Evolutionary conservation across 2,113 vertebrate species (phyloP).

Genomic region (Ictidomys tridecemlineatus): DNA sequence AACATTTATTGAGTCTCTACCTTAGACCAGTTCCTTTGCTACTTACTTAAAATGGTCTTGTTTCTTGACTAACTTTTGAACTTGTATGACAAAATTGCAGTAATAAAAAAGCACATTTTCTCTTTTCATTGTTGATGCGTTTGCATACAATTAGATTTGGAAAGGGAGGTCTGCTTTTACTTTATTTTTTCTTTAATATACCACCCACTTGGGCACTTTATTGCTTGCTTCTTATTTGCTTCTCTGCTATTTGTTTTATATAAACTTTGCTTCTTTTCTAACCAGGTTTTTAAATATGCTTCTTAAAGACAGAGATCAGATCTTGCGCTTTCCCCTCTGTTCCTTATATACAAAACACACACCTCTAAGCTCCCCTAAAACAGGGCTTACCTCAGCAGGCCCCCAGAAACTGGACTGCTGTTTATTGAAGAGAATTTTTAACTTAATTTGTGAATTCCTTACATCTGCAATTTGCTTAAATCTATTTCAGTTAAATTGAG

Average conservation of each 20-base stretch:
- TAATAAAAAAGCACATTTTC: slow-evolving; percentile 10
- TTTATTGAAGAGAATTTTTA: background rate
- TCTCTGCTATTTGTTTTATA: background rate
- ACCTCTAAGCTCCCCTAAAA: background rate
- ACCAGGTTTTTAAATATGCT: background rate
- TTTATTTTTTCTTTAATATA: background rate
- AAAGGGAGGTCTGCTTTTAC: background rate
- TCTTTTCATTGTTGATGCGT: background rate
- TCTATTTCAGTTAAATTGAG: slow-evolving; percentile 29
- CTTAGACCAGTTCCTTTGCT: background rate
- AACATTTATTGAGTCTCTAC: background rate
- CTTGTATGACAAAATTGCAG: slow-evolving; percentile 42
- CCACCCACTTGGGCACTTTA: background rate
- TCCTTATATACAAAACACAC: background rate
- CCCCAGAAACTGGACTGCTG: background rate
- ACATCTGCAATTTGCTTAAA: slow-evolving; percentile 42
- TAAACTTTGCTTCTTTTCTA: background rate
- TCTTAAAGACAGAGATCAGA: background rate
- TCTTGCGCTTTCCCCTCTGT: background rate
- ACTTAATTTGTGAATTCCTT: slow-evolving; percentile 25
- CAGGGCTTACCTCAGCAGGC: background rate
- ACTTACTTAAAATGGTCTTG: background rate
- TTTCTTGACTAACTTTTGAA: slow-evolving; percentile 52
- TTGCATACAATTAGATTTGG: background rate
- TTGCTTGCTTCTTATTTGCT: background rate